A percentile compares a stretch with the other conserved stretches of the same genome.
Conservation (phyloP, 1,140 invertebrate genomes). For the Calycopis cecrops region DNA sequence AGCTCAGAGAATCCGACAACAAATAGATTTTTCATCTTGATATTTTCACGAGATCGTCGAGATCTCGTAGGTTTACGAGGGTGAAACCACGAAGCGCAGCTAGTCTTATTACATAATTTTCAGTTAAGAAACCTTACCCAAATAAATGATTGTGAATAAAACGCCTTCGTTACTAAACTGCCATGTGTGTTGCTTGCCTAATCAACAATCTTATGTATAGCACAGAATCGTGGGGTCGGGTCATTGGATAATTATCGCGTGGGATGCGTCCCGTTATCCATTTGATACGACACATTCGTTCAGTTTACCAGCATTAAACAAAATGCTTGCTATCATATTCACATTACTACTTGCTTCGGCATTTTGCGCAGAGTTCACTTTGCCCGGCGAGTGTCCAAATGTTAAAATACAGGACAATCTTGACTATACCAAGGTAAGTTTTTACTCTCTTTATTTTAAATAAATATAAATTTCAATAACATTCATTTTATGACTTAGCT, state of each 20-base stretch:
- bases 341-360: not conserved
- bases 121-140: no score
- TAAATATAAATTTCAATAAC: no score
- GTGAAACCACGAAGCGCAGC: no score
- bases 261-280: slow-evolving; percentile 35
- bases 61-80: no score
- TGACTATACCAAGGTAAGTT: slow-evolving; percentile 39
- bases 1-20: no score
- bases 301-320: slow-evolving; percentile 28
- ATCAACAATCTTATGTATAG: slow-evolving; percentile 4
- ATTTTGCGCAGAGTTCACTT: slow-evolving; percentile 40
- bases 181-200: not conserved
- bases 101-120: no score
- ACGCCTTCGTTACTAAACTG: not conserved
- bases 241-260: slow-evolving; percentile 60
- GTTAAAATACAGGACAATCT: slow-evolving; percentile 42
- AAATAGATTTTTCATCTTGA: no score
- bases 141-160: no score
- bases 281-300: slow-evolving; percentile 29
- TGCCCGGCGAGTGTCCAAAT: slow-evolving; percentile 43
- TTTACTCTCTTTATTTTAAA: not conserved
- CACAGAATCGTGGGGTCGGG: slow-evolving; percentile 6
- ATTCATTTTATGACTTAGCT: no score
- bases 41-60: no score
- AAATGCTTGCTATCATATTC: slow-evolving; percentile 26